Base-by-base conservation (phyloP, 1,140 invertebrate species). In the honey bee (Apis mellifera) region DNA sequence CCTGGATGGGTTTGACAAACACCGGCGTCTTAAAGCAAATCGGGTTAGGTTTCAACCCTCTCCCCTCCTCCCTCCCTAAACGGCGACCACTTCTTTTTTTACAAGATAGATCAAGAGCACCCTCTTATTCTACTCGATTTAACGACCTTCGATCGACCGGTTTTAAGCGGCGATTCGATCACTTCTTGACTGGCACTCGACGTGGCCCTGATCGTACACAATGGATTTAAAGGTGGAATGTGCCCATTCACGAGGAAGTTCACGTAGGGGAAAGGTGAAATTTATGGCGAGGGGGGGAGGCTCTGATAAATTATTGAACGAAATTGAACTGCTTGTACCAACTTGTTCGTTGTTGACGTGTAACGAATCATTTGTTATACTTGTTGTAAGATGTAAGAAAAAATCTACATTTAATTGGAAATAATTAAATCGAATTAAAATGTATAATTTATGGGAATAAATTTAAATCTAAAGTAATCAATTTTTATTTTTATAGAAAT, bases 1-100 rank as follows among this genome's bases (percentile, higher is more conserved):
- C 82, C 76, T 59, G 69, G 68, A 83, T 70, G 32, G 52, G 64
- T 76, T 82, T 76, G 73, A 82, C 79, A 82, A 82, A 82, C 79
- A 82, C 64, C 54, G 64, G 17, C 64, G 62, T 76, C 74, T 76
- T 76, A 78, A 78, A 70, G 17, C 68, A 42, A 78, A 13, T 52
- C 78, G 66, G 59, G 17, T 73, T 64, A 50, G 55, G 55, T 21
- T 59, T 70, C 65, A 7, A 42, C 23, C 65, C 19, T 15, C 17
- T n/a, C n/a, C n/a, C n/a, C n/a, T n/a, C n/a, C n/a, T n/a, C n/a
- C n/a, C n/a, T n/a, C n/a, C n/a, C n/a, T n/a, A 48, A 19, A 54
- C 48, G 23, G 7, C 8, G 55, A 19, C 23, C 7, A 32, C 23
- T 70, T 54, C 55, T 68, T 82, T 32, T n/a, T 82, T 68, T 50